These are phyloP conservation scores for Rhabdophis nuchalis DNA, from an alignment of 2,797 vertebrate species.

Conservation along the genomic window DNA sequence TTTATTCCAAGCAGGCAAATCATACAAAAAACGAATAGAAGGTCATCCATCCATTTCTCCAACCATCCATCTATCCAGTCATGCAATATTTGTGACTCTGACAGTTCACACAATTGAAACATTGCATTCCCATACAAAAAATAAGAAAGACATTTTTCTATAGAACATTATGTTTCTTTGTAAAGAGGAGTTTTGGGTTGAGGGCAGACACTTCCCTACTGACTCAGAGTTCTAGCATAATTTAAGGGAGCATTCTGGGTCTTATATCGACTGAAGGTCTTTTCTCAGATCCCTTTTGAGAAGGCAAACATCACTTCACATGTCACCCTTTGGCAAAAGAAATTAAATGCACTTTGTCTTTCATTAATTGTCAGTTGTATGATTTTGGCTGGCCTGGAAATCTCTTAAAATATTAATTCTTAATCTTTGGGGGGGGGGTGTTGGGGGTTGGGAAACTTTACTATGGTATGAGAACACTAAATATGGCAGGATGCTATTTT, in stretches of 20 bases:
- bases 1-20: background rate
- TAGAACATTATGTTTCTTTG: conserved; percentile 30
- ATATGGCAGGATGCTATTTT: background rate
- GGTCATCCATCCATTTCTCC: background rate
- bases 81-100: background rate
- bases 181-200: conserved; percentile 18
- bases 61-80: background rate
- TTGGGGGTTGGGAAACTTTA: background rate
- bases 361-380: background rate
- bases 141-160: conserved; percentile 3
- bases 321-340: conserved; percentile 5
- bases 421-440: background rate
- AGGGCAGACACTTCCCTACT: conserved; percentile 15
- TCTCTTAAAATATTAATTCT: background rate
- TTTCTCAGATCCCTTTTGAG: background rate
- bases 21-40: background rate
- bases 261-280: background rate
- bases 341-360: background rate
- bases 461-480: background rate
- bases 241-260: background rate
- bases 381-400: background rate
- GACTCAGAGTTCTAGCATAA: background rate
- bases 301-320: conserved; percentile 19
- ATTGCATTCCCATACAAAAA: background rate
- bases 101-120: background rate